Conservation (phyloP, 2,113 vertebrate species). For the Nannobrachium achirus region DNA sequence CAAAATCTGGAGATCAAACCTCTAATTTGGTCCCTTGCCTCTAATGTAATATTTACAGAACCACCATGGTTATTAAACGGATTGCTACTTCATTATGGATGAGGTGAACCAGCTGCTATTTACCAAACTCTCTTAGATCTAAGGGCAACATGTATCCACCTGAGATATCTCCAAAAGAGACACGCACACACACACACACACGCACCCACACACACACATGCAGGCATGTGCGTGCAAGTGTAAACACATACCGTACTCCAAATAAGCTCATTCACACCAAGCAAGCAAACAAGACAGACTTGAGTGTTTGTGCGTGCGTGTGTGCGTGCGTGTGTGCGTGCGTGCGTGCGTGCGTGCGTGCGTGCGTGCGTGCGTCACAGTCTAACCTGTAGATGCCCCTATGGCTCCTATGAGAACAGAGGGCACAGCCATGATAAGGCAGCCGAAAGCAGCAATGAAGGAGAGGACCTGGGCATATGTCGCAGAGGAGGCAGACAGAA, state of each 20-base stretch:
- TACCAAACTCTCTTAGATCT: slow-evolving; percentile 74
- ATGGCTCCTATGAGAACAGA: slow-evolving; percentile 94
- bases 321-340: neutral
- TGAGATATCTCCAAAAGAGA: slow-evolving; percentile 15
- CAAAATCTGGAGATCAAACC: slow-evolving; percentile 69
- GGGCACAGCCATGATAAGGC: slow-evolving; percentile 94
- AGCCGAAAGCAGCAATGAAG: slow-evolving; percentile 95
- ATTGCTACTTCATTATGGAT: slow-evolving; percentile 79
- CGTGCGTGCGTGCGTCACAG: slow-evolving; percentile 1
- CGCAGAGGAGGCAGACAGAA: slow-evolving; percentile 97
- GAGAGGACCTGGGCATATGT: slow-evolving; percentile 97
- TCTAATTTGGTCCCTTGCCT: slow-evolving; percentile 76
- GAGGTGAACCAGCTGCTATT: slow-evolving; percentile 83
- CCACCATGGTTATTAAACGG: slow-evolving; percentile 70
- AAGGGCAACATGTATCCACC: slow-evolving; percentile 59
- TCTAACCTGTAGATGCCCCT: slow-evolving; percentile 94
- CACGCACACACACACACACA: slow-evolving; percentile 1
- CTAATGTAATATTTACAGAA: slow-evolving; percentile 82
- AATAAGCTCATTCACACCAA: no score
- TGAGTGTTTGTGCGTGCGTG: slow-evolving; percentile 14
- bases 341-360: neutral
- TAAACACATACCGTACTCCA: neutral
- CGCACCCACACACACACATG: slow-evolving; percentile 4
- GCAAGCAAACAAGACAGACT: no score
- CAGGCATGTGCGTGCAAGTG: neutral